Evolutionary conservation across 2,888 invertebrate genomes (phyloP).

Genomic region (Tubiluchus corallicola): DNA sequence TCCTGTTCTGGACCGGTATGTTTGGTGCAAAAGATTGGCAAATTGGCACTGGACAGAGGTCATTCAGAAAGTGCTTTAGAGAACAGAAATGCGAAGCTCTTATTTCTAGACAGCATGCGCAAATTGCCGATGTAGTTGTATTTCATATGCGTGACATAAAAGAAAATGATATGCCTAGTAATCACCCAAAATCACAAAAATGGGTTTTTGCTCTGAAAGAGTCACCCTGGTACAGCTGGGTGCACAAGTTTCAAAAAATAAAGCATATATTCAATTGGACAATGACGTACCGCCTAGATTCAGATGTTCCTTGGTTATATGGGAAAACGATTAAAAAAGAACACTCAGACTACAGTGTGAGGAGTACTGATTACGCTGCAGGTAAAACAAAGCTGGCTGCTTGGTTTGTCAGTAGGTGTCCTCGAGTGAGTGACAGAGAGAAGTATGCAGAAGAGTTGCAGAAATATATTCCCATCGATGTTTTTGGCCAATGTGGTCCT

Average conservation of each 20-base stretch:
- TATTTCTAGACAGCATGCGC: not conserved
- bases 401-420: not conserved
- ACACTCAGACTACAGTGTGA: not conserved
- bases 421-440: not conserved
- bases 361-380: not conserved
- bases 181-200: not conserved
- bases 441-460: not conserved
- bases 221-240: conserved; percentile 1
- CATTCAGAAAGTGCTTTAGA: not conserved
- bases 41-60: not conserved
- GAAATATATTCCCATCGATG: not conserved
- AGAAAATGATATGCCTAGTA: too few species aligned
- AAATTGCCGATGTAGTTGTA: not conserved
- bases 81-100: not conserved
- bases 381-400: conserved; percentile 1
- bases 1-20: not conserved
- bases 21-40: not conserved
- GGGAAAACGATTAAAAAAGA: not conserved
- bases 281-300: not conserved
- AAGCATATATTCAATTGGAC: not conserved
- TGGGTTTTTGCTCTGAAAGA: conserved; percentile 1
- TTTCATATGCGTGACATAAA: conserved; percentile 3
- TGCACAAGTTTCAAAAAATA: not conserved
- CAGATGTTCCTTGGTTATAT: not conserved
- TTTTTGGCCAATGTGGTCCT: not conserved